A percentile compares a stretch with the other conserved stretches of the same genome.
Evolutionary conservation across 1,140 invertebrate genomes (phyloP).

Genomic region (Ceratosolen fusciceps): DNA sequence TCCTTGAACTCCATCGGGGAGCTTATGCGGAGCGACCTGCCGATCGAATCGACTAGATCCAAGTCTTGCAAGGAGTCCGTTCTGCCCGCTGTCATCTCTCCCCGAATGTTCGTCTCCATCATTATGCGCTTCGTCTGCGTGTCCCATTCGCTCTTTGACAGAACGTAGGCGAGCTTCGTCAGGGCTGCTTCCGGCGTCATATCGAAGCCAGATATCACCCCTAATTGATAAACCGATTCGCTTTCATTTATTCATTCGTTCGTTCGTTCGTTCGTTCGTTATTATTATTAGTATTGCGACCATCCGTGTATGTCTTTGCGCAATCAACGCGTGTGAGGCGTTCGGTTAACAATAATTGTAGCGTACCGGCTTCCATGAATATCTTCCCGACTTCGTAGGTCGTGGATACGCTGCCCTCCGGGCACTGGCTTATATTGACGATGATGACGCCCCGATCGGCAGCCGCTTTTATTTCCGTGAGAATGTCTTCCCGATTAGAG

Average conservation of each 20-base stretch:
- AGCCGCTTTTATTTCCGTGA: constrained; percentile 82
- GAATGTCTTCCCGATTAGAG: constrained; percentile 84
- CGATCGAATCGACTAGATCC: constrained; percentile 79
- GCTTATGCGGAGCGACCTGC: constrained; percentile 77
- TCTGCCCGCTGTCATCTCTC: constrained; percentile 75
- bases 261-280: too few relatives aligned
- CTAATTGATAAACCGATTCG: constrained; percentile 65
- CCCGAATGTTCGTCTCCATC: constrained; percentile 83
- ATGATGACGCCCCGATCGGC: constrained; percentile 87
- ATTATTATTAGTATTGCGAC: too few relatives aligned
- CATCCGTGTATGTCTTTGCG: too few relatives aligned
- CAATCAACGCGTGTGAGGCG: too few relatives aligned
- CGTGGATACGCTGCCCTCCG: constrained; percentile 80
- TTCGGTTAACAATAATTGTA: constrained; percentile 37
- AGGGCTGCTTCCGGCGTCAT: constrained; percentile 97
- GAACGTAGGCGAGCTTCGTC: constrained; percentile 91
- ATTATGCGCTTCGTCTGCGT: constrained; percentile 83
- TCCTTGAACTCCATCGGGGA: constrained; percentile 79
- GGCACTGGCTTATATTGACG: constrained; percentile 94
- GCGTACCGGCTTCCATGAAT: constrained; percentile 60
- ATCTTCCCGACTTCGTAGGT: constrained; percentile 86
- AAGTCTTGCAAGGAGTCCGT: constrained; percentile 69
- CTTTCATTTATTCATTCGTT: too few relatives aligned
- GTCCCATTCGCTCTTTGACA: constrained; percentile 86
- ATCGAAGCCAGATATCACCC: constrained; percentile 91